Conservation (phyloP, 2,113 vertebrate genomes). For the Lanius collurio region DNA sequence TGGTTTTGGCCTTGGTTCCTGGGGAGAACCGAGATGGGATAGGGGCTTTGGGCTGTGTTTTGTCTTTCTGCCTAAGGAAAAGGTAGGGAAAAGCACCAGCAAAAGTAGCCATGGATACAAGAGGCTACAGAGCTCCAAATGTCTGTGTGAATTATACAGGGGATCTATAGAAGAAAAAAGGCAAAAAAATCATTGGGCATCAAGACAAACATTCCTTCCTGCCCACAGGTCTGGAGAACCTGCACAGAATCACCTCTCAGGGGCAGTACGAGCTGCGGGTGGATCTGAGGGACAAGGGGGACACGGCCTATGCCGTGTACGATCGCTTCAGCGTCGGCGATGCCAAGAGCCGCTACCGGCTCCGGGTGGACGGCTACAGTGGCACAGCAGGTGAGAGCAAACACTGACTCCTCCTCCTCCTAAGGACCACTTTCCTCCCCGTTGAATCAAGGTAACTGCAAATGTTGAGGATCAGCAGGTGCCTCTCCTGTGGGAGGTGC, state of each 20-base stretch:
- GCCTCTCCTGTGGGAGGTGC: neutral
- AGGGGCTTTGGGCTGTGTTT: neutral
- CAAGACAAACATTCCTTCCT: neutral
- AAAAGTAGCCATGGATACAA: fast-evolving
- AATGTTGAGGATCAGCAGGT: neutral
- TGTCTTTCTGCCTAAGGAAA: neutral
- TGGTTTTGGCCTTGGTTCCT: neutral
- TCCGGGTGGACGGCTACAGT: constrained; percentile 91
- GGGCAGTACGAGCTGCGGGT: constrained; percentile 93
- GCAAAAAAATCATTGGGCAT: fast-evolving
- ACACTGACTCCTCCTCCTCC: fast-evolving
- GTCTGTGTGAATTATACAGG: fast-evolving
- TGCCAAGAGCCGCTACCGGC: constrained; percentile 84
- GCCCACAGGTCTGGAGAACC: constrained; percentile 86
- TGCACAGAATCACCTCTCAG: constrained; percentile 91
- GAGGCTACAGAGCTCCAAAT: neutral
- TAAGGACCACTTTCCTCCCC: neutral
- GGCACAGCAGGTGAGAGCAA: constrained; percentile 86
- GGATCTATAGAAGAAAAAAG: no score
- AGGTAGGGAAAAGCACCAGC: neutral
- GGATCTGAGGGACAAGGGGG: constrained; percentile 86
- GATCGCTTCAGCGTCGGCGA: constrained; percentile 90
- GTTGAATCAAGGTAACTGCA: neutral
- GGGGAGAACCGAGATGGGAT: neutral
- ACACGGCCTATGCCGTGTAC: constrained; percentile 87